Base-by-base conservation (phyloP, 2,113 vertebrate species). In the Coracopsis vasa region DNA sequence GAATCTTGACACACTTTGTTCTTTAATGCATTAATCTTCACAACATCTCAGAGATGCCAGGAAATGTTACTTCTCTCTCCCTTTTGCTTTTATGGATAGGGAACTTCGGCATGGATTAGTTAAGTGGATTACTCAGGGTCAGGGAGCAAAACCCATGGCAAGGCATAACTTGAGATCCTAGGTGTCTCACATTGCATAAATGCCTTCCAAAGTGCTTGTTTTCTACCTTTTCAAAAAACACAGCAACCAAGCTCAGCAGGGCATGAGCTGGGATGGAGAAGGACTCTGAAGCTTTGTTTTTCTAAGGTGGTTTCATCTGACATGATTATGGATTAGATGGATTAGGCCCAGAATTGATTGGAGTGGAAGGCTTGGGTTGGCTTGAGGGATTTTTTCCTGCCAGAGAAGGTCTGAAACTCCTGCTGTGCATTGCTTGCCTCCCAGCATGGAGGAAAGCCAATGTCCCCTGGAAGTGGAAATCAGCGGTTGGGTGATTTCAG, bases 381-480 rank as follows among this genome's bases (percentile, higher is more conserved):
- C 33, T 23, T 41, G 48, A 44, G 37, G 33, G 4, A 0, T 7
- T 60, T 69, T 45, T 35, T 21, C n/a, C 35, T 80, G 35, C 5
- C 50, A 29, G 45, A 35, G 44, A 45, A 45, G 15, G 16, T 82
- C n/a, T 92, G 53, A 91, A 45, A 20, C 9, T 90, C 10, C 72
- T 54, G 18, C 41, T 66, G 50, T 35, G 10, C 37, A 28, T 18
- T 10, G 8, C 25, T 79, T 10, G 8, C 19, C 16, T 67, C 37
- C 28, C 71, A 92, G 44, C 25, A 42, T 2, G 5, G 11, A 75
- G 33, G 39, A 80, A 20, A 71, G 4, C 27, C 0, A 0, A 1
- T 75, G 42, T n/a, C 12, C 21, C 19, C 33, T 28, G 24, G 54
- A 28, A 48, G 66, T 6, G 27, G 60, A 61, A 84, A 45, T 44